These are phyloP conservation scores for Platycercus adscitus DNA, from an alignment of 2,113 vertebrate species.

Conservation along the genomic window DNA sequence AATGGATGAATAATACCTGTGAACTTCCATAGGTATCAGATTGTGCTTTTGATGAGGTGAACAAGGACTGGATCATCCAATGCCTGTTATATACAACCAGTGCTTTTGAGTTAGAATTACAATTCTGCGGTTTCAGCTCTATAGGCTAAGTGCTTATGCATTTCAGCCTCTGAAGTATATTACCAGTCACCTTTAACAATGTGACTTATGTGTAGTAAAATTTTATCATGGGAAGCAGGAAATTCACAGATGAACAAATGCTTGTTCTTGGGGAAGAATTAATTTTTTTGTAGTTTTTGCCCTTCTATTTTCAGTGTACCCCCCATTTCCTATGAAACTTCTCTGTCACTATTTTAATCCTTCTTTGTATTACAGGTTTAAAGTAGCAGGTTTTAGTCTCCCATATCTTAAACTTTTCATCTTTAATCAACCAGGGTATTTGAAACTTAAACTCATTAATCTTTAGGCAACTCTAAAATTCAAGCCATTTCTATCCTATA, in stretches of 20 bases:
- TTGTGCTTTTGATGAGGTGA: neutral
- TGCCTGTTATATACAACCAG: neutral
- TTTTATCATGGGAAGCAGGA: neutral
- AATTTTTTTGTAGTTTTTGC: neutral
- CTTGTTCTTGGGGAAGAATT: neutral
- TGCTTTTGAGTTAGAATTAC: neutral
- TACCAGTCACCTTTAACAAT: neutral
- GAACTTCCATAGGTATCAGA: neutral
- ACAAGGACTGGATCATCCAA: neutral
- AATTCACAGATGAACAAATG: neutral
- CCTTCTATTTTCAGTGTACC: neutral
- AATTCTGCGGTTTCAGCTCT: neutral
- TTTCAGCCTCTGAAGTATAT: neutral
- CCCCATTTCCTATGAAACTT: neutral
- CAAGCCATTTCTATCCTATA: neutral
- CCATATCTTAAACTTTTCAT: neutral
- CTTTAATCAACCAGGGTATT: neutral
- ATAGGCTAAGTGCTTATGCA: neutral
- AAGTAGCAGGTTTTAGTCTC: neutral
- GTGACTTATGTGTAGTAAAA: accelerated
- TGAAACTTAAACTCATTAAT: neutral
- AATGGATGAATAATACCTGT: neutral
- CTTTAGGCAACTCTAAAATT: neutral
- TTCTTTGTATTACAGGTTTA: neutral
- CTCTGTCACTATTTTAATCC: neutral